Evolutionary conservation across 2,888 invertebrate species (phyloP).

Genomic region (Argynnis bischoffii): DNA sequence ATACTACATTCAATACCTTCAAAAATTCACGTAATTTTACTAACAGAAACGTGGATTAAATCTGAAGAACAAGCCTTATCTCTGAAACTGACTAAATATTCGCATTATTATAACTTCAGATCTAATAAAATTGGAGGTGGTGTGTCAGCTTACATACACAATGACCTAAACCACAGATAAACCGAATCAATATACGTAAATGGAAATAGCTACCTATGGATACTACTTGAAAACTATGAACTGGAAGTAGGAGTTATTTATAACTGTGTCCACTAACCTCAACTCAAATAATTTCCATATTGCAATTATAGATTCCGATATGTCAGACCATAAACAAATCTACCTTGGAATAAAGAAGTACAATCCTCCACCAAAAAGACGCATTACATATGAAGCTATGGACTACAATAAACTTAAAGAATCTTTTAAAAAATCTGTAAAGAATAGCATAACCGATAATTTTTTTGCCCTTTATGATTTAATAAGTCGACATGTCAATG

Average conservation of each 20-base stretch:
- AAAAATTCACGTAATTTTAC: not conserved
- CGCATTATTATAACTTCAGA: not conserved
- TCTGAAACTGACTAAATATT: not conserved
- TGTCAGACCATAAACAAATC: too few species aligned
- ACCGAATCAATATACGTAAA: not conserved
- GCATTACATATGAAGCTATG: not conserved
- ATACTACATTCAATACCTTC: too few species aligned
- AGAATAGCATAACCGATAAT: not conserved
- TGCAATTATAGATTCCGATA: too few species aligned
- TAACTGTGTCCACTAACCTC: not conserved
- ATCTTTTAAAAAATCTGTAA: not conserved
- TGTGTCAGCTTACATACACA: not conserved
- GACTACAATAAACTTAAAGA: slow-evolving; percentile 5
- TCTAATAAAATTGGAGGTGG: not conserved
- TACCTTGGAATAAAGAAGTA: not conserved
- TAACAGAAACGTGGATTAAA: not conserved
- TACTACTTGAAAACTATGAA: not conserved
- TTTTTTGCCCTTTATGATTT: not conserved
- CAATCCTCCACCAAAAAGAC: not conserved
- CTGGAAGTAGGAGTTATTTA: not conserved
- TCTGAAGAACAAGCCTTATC: not conserved
- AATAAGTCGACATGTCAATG: not conserved
- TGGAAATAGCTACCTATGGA: not conserved
- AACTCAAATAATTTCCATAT: too few species aligned
- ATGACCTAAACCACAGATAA: too few species aligned